Percentiles rank a stretch among this genome's conserved stretches.
phyloP scores from a whole-genome alignment of 2,888 invertebrate species.

The Fragum sueziense region DNA sequence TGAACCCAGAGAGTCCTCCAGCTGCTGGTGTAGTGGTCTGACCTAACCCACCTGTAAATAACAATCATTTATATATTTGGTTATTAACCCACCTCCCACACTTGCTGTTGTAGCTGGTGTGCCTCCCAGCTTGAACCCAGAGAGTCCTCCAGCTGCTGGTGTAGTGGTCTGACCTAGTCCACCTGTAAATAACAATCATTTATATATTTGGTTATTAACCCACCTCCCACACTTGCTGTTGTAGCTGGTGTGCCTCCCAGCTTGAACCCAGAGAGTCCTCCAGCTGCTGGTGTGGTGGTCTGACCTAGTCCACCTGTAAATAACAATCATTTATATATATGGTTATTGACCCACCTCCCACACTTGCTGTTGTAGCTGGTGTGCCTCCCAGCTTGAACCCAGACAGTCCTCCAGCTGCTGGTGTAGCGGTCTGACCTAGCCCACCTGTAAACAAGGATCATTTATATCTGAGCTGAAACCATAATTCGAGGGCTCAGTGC shows the following conservation, averaged over 20 bases:
- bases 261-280: constrained; percentile 12
- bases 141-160: constrained; percentile 27
- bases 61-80: no score
- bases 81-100: no score
- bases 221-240: background rate
- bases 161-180: constrained; percentile 28
- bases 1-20: constrained; percentile 7
- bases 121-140: background rate
- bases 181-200: no score
- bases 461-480: no score
- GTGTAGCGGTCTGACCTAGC: constrained; percentile 30
- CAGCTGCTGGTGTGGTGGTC: constrained; percentile 36
- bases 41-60: background rate
- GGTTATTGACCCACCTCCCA: background rate
- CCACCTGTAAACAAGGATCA: constrained; percentile 14
- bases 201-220: no score
- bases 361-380: constrained; percentile 9
- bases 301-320: constrained; percentile 12
- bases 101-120: background rate
- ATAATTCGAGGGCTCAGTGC: no score
- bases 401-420: constrained; percentile 25
- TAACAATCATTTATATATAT: no score
- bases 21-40: constrained; percentile 39
- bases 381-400: background rate
- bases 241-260: constrained; percentile 1